Evolutionary conservation across 2,113 vertebrate genomes (phyloP).

Genomic region (Girardinichthys multiradiatus): DNA sequence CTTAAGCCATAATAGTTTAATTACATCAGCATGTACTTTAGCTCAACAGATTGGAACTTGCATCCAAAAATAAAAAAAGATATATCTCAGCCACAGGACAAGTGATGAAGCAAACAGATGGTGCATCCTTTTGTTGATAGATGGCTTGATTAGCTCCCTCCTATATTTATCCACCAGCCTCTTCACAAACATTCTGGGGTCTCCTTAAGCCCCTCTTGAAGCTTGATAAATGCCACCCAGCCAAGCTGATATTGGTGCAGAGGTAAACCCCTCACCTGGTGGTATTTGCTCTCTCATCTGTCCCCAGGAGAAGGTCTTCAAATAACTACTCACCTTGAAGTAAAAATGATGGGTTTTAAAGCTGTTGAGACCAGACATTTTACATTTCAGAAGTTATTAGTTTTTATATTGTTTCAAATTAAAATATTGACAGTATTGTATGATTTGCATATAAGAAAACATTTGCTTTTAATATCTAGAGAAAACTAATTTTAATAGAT

Average conservation of each 20-base stretch:
- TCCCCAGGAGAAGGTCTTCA: conserved; percentile 23
- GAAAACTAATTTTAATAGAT: not conserved
- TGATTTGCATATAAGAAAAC: not conserved
- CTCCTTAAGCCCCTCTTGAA: conserved; percentile 54
- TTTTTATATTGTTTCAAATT: conserved; percentile 5
- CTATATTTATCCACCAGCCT: conserved; percentile 57
- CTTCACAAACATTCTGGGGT: conserved; percentile 52
- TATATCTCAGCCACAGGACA: conserved; percentile 24
- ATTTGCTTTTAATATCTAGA: not conserved
- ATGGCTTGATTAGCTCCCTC: conserved; percentile 54
- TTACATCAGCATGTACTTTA: conserved; percentile 7
- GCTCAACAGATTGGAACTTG: conserved; percentile 14
- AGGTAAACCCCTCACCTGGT: conserved; percentile 65
- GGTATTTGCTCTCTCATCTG: conserved; percentile 65
- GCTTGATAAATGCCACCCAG: conserved; percentile 70
- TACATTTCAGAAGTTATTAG: not conserved
- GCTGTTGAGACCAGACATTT: not conserved
- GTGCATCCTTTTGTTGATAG: conserved; percentile 48
- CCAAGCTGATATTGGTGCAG: conserved; percentile 42
- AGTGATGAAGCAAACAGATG: conserved; percentile 45
- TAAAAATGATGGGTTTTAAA: conserved; percentile 8
- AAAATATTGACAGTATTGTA: not conserved
- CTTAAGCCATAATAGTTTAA: not conserved
- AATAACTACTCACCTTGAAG: conserved; percentile 17
- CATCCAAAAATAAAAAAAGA: conserved; percentile 1